A percentile compares a stretch with the other conserved stretches of the same genome.
These are phyloP conservation scores for Phallusia fumigata DNA, from an alignment of 23 tunicate genomes.

Conservation along the genomic window DNA sequence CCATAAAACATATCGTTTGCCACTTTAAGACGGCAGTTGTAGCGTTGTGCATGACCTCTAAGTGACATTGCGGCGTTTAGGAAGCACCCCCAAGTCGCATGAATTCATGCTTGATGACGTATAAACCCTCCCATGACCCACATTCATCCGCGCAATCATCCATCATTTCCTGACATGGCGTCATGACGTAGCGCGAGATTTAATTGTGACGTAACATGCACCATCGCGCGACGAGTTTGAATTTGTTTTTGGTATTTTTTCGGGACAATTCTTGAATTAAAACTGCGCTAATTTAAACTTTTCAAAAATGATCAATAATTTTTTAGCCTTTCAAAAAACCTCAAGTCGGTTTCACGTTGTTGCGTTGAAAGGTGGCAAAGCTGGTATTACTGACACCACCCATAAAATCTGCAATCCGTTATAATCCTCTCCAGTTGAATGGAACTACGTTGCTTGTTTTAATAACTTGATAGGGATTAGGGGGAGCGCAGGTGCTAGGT, in stretches of 20 bases:
- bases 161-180: slow-evolving; percentile 9
- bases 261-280: too few relatives aligned
- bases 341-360: too few relatives aligned
- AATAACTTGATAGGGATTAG: neutral
- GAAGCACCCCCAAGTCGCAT: neutral
- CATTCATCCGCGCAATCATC: neutral
- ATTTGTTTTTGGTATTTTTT: too few relatives aligned
- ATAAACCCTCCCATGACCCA: slow-evolving; percentile 2
- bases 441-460: slow-evolving; percentile 7
- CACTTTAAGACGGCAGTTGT: too few relatives aligned
- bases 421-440: neutral
- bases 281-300: too few relatives aligned
- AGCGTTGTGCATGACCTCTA: neutral
- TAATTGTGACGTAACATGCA: neutral
- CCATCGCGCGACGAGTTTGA: neutral
- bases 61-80: neutral
- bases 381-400: neutral
- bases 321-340: too few relatives aligned
- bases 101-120: neutral
- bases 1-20: too few relatives aligned
- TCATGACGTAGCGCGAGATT: neutral
- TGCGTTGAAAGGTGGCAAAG: too few relatives aligned
- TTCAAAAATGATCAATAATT: too few relatives aligned
- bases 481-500: neutral
- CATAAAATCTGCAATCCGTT: neutral